A percentile compares a stretch with the other conserved stretches of the same genome.
Conservation (phyloP, 2,113 vertebrate genomes). For the Oreamnos americanus region DNA sequence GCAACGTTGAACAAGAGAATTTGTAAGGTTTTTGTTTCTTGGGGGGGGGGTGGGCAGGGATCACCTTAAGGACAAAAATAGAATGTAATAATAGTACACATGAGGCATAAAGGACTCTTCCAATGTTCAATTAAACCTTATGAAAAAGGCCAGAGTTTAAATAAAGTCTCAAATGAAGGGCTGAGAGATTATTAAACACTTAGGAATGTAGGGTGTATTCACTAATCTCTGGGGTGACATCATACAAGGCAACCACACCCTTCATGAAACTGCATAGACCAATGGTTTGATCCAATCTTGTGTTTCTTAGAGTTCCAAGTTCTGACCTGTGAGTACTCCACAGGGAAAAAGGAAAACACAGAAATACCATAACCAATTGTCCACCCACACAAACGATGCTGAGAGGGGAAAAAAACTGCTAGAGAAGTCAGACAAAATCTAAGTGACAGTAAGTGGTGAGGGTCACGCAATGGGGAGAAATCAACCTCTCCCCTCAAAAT, state of each 20-base stretch:
- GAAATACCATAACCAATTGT: background rate
- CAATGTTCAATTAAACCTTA: background rate
- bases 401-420: background rate
- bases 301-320: background rate
- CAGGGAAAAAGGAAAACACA: background rate
- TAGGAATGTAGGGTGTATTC: background rate
- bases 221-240: background rate
- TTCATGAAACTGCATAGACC: background rate
- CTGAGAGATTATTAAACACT: background rate
- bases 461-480: background rate
- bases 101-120: background rate
- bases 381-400: background rate
- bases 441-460: background rate
- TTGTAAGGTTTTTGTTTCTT: background rate
- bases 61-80: background rate
- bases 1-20: background rate
- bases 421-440: background rate
- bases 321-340: background rate
- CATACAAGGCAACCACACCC: background rate
- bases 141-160: background rate
- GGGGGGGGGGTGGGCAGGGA: background rate
- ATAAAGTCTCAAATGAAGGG: background rate
- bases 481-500: background rate
- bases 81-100: background rate
- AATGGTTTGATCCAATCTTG: background rate